phyloP scores from a whole-genome alignment of 2,888 invertebrate genomes.

The Cetonia aurata region DNA sequence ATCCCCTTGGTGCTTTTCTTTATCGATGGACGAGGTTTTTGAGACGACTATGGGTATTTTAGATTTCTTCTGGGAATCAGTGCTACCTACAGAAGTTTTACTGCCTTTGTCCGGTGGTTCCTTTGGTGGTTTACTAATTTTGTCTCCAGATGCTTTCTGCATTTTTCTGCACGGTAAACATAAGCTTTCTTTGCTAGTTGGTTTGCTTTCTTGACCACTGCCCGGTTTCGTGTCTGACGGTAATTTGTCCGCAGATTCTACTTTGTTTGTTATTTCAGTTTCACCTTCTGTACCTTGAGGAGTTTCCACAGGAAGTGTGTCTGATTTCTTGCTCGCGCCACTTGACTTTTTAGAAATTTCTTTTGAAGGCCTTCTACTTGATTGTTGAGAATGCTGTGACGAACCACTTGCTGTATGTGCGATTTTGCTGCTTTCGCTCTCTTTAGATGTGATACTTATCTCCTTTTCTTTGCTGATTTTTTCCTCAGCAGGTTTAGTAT shows the following conservation, averaged over 20 bases:
- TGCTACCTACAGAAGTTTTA: conserved; percentile 10
- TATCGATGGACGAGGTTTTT: conserved; percentile 20
- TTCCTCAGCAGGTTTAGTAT: too few species aligned
- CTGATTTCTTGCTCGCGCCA: background rate
- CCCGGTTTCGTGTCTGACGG: background rate
- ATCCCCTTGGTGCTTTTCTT: conserved; percentile 39
- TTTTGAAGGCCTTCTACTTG: background rate
- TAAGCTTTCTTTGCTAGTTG: conserved; percentile 10
- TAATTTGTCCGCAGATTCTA: conserved; percentile 14
- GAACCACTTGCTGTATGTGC: background rate
- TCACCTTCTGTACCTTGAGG: background rate
- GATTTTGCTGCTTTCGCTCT: conserved; percentile 1
- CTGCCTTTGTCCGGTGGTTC: conserved; percentile 33
- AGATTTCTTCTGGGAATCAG: conserved; percentile 27
- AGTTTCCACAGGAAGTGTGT: background rate
- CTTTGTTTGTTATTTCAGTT: background rate
- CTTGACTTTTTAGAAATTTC: background rate
- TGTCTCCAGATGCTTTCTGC: conserved; percentile 23
- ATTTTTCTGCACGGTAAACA: conserved; percentile 18
- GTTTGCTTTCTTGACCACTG: background rate
- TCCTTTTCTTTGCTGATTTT: too few species aligned
- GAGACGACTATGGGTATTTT: conserved; percentile 28
- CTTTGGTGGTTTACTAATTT: conserved; percentile 18
- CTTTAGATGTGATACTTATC: background rate
- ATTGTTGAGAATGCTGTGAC: background rate